Evolutionary conservation across 2,888 invertebrate species (phyloP), one percentile per base, ranked within the genome.

Genomic region (Melanotus villosus): DNA sequence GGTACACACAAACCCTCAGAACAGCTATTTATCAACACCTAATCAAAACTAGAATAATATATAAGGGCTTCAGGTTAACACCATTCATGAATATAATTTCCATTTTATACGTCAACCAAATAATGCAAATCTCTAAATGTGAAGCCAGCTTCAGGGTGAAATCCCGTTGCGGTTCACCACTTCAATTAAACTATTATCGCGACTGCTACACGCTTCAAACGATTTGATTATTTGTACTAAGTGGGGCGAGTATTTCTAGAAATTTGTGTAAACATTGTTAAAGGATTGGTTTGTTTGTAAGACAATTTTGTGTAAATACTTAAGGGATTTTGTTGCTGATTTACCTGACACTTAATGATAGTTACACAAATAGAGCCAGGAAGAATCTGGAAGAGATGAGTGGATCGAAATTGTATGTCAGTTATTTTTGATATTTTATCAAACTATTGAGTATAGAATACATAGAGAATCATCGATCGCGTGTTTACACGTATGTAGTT

Each of bases 181-280:
- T 56, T 56, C 36, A 56, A 56, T 56, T 56, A 56, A 56, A 56
- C 18, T 56, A 36, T 56, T 56, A 56, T 38, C 36, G 19, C 18
- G 10, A 36, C 32, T 32, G 34, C 6, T 32, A 34, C 52, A 52
- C 10, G 45, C 9, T 45, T 45, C 45, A 45, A 23, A 34, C 52
- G 19, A 52, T 52, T 32, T 30, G 12, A 52, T 52, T 52, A 34
- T 32, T 16, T 32, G 52, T 32, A 21, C 26, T 32, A 5, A 16
- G 26, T 32, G 12, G 32, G 14, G 12, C 34, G 32, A 14, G 18
- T 14, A 50, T 10, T 50, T 10, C 50, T 32, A 30, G 26, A n/a
- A 50, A 23, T 26, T 5, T 12, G 7, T 9, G 30, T 12, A 14
- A 38, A 38, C 34, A 12, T 34, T n/a, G 12, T 34, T 12, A 34